Conservation (phyloP, 2,888 invertebrate genomes). For the Cabera pusaria region DNA sequence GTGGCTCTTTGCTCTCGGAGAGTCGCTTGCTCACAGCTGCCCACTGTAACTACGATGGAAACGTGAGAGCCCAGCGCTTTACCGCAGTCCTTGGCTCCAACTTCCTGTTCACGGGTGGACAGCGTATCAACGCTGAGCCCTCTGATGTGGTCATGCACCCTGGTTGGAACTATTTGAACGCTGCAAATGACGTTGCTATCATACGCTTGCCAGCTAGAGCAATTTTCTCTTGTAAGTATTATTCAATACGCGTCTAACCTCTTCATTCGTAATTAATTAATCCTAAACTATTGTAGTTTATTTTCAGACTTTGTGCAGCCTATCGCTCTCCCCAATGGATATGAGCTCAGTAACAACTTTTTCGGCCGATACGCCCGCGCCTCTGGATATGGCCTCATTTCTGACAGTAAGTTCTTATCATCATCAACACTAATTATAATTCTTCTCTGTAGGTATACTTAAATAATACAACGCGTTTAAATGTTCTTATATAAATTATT, state of each 20-base stretch:
- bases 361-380: conserved; percentile 40
- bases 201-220: conserved; percentile 33
- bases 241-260: no score
- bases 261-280: no score
- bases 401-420: conserved; percentile 50
- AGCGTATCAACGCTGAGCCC: conserved; percentile 37
- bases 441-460: no score
- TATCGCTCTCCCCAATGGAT: conserved; percentile 45
- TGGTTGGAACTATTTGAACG: conserved; percentile 40
- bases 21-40: conserved; percentile 50
- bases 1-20: conserved; percentile 44
- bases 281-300: background rate
- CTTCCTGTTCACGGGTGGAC: conserved; percentile 49
- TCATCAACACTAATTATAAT: no score
- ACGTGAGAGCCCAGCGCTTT: conserved; percentile 38
- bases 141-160: conserved; percentile 42
- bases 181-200: conserved; percentile 49
- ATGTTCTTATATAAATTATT: no score
- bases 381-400: conserved; percentile 53
- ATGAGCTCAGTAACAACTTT: conserved; percentile 37
- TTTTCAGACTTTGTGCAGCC: conserved; percentile 48
- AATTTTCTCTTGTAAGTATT: conserved; percentile 38
- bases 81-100: conserved; percentile 56
- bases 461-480: no score
- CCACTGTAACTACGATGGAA: conserved; percentile 50